Conservation (phyloP, 2,113 vertebrate genomes). For the Sciurus niger region DNA sequence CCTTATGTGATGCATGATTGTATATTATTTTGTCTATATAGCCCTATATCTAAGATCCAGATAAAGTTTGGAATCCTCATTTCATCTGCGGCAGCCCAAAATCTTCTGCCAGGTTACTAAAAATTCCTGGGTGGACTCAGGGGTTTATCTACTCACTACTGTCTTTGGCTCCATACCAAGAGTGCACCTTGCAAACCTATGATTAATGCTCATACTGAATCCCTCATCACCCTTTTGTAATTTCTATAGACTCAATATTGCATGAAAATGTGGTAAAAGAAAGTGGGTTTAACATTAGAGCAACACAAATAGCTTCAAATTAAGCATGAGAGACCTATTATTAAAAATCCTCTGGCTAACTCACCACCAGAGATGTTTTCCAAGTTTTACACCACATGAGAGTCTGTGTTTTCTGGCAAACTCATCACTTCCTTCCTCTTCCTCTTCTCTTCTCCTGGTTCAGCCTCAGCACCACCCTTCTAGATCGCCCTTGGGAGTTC, state of each 20-base stretch:
- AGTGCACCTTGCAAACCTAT: neutral
- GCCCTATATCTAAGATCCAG: neutral
- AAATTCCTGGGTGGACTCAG: neutral
- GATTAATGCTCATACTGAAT: neutral
- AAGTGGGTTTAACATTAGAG: neutral
- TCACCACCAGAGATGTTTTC: neutral
- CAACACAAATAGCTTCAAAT: neutral
- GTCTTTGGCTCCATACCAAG: neutral
- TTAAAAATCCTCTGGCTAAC: neutral
- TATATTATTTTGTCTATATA: neutral
- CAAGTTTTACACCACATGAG: neutral
- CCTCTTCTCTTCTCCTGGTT: neutral
- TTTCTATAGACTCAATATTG: neutral
- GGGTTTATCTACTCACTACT: neutral
- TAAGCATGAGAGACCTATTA: neutral
- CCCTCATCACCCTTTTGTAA: neutral
- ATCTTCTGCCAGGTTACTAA: neutral
- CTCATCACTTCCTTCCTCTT: neutral
- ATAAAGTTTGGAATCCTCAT: conserved; percentile 36
- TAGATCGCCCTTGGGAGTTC: neutral
- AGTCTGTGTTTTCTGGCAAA: neutral
- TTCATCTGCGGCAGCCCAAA: neutral
- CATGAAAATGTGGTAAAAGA: neutral
- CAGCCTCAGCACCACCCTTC: neutral
- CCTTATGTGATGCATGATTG: neutral